Evolutionary conservation across 2,113 vertebrate genomes (phyloP), one percentile per base, ranked within the genome.

Genomic region (Polyodon spathula): DNA sequence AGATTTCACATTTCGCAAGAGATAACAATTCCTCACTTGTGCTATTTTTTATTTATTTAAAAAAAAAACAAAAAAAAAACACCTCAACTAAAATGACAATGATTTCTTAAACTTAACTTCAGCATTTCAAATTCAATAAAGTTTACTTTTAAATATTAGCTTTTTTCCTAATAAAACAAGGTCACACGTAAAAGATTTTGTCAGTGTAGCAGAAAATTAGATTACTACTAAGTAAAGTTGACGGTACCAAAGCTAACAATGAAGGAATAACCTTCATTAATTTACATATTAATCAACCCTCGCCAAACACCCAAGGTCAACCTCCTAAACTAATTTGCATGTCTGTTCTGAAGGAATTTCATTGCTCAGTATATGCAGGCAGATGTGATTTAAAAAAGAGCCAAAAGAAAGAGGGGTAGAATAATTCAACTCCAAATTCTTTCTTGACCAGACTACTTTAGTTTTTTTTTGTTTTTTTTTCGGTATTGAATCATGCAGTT

Each of bases 321-420:
- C 46, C 68, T 69, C 61, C 59, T 68, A 78, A 73, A 63, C 38
- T 50, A 69, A 80, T 81, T 84, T 80, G 66, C 76, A 79, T 76
- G 3, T 55, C 17, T 37, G 37, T 10, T 55, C 17, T 16, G 27
- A 4, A 17, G 53, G 37, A 55, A 55, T 10, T 38, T 8, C 8
- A 37, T 17, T 55, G 16, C 53, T 27, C 53, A 55, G 6, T 17
- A 17, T 55, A 17, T 9, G 53, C 6, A 55, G 27, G 5, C 17
- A 37, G 17, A 55, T 55, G 53, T 8, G 27, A 37, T 27, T 27
- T 27, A 1, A 27, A 27, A 27, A 27, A 27, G 27, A 27, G 27
- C 27, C 3, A 3, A 27, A 27, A 27, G 27, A 27, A 27, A 27
- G 27, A 27, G 27, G 27, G 27, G 27, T 1, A 27, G 27, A 27